Percentiles rank a stretch among this genome's conserved stretches.
Conservation (phyloP, 2,888 invertebrate genomes). For the Diachrysia chrysitis region DNA sequence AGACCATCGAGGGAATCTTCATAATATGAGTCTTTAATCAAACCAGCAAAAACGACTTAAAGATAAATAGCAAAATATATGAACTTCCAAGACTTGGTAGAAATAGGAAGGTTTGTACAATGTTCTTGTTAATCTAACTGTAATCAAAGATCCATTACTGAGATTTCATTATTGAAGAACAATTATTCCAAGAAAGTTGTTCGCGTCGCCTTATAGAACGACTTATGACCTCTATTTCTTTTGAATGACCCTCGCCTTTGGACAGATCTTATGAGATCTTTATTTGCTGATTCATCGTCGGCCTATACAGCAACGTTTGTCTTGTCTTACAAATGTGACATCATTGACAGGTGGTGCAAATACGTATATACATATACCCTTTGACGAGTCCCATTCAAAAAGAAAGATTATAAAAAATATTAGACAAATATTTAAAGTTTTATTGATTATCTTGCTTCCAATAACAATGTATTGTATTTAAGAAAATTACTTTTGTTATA, state of each 20-base stretch:
- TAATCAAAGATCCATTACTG: constrained; percentile 79
- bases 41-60: constrained; percentile 68
- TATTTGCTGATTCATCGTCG: constrained; percentile 51
- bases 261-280: constrained; percentile 15
- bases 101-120: constrained; percentile 69
- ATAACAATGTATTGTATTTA: no score
- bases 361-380: neutral
- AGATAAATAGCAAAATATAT: constrained; percentile 22
- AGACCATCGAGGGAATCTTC: constrained; percentile 57
- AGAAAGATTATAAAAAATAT: no score
- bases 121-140: constrained; percentile 76
- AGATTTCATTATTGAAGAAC: constrained; percentile 74
- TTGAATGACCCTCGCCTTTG: constrained; percentile 29
- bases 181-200: constrained; percentile 70
- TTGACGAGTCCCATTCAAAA: neutral
- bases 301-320: constrained; percentile 19
- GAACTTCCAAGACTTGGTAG: constrained; percentile 41
- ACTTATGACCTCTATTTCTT: constrained; percentile 62
- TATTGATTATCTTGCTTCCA: no score
- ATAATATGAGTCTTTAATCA: constrained; percentile 67
- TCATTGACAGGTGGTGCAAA: constrained; percentile 24
- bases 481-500: no score
- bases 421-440: no score
- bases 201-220: constrained; percentile 53
- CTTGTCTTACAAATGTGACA: constrained; percentile 13